Evolutionary conservation across 2,797 vertebrate species (phyloP).

Genomic region (Iguana delicatissima): DNA sequence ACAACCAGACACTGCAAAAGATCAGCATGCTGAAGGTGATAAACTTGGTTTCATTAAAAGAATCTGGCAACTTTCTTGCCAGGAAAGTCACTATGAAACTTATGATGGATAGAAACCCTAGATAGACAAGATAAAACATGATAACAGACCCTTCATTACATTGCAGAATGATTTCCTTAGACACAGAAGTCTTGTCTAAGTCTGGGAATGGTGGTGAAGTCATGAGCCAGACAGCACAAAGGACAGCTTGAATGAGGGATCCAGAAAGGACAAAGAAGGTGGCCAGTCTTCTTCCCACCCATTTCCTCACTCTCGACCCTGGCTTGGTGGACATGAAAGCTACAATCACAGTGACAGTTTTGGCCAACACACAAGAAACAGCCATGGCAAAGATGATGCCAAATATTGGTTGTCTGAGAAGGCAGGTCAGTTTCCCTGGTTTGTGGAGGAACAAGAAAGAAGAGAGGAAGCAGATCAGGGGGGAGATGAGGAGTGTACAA

Average conservation of each 20-base stretch:
- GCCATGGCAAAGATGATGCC: neutral
- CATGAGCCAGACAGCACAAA: neutral
- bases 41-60: slow-evolving; percentile 4
- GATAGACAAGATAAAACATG: neutral
- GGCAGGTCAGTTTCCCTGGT: neutral
- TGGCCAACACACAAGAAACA: slow-evolving; percentile 1
- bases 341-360: neutral
- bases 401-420: neutral
- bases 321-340: neutral
- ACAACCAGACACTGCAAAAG: neutral
- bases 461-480: neutral
- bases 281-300: neutral
- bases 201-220: neutral
- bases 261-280: neutral
- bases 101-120: neutral
- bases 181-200: neutral
- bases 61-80: neutral
- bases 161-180: neutral
- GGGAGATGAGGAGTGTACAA: neutral
- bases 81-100: neutral
- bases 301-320: neutral
- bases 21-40: slow-evolving; percentile 1
- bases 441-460: neutral
- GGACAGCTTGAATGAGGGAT: neutral
- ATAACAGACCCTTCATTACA: neutral